Conservation (phyloP, 1,140 invertebrate genomes). For the Conopomorpha cramerella region DNA sequence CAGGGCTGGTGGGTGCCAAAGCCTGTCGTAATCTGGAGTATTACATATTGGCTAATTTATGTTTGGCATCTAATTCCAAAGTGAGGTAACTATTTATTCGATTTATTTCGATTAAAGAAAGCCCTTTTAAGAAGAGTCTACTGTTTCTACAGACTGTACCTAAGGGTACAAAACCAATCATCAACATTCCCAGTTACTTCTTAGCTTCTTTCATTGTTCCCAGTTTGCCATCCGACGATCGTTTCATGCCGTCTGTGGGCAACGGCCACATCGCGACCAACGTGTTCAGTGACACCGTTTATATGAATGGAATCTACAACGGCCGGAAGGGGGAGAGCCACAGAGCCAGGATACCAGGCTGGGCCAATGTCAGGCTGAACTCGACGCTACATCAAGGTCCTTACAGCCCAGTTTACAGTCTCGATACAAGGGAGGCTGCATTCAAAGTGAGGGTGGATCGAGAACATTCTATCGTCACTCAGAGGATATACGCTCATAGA, state of each 20-base stretch:
- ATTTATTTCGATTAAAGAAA: too few relatives aligned
- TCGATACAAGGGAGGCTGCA: slow-evolving; percentile 42
- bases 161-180: not conserved
- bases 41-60: too few relatives aligned
- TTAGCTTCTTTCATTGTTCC: slow-evolving; percentile 7
- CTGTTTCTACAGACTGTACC: too few relatives aligned
- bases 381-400: slow-evolving; percentile 37
- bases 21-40: too few relatives aligned
- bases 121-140: too few relatives aligned
- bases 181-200: too few relatives aligned
- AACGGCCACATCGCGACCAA: slow-evolving; percentile 64
- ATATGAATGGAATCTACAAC: slow-evolving; percentile 64
- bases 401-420: slow-evolving; percentile 34
- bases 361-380: slow-evolving; percentile 60
- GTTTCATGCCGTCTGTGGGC: slow-evolving; percentile 62
- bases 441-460: slow-evolving; percentile 50
- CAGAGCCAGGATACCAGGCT: slow-evolving; percentile 61
- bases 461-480: slow-evolving; percentile 49
- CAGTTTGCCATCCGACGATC: slow-evolving; percentile 56
- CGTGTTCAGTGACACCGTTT: slow-evolving; percentile 62
- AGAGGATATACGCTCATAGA: slow-evolving; percentile 61
- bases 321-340: slow-evolving; percentile 56
- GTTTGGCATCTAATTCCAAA: too few relatives aligned
- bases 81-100: too few relatives aligned
- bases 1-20: too few relatives aligned